Percentiles rank a stretch among this genome's conserved stretches.
phyloP scores from a whole-genome alignment of 2,888 invertebrate species.

The Achlya flavicornis region DNA sequence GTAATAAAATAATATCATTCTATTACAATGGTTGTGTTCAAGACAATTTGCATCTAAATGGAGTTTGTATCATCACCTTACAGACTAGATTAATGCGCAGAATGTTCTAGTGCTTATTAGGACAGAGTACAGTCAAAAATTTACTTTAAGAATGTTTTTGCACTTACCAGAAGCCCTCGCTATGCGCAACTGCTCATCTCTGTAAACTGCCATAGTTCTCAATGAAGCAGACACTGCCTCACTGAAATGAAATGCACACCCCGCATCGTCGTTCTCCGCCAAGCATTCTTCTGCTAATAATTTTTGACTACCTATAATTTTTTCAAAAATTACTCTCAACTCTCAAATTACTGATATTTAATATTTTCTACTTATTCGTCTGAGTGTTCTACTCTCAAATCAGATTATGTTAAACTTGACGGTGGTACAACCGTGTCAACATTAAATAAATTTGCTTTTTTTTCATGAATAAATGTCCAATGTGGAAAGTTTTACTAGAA shows the following conservation, averaged over 20 bases:
- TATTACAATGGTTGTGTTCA: too few relatives aligned
- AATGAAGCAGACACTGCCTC: constrained; percentile 72
- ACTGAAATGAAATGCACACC: constrained; percentile 72
- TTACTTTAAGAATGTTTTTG: background rate
- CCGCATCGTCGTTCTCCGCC: constrained; percentile 53
- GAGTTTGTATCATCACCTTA: too few relatives aligned
- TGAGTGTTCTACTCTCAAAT: too few relatives aligned
- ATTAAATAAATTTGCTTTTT: background rate
- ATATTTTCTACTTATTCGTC: too few relatives aligned
- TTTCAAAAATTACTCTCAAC: background rate
- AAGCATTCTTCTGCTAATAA: constrained; percentile 69
- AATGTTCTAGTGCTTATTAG: too few relatives aligned
- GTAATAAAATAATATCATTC: too few relatives aligned
- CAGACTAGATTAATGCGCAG: too few relatives aligned
- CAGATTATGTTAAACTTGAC: background rate
- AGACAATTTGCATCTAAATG: too few relatives aligned
- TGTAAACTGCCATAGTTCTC: constrained; percentile 71
- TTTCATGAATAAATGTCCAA: background rate
- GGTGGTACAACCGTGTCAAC: background rate
- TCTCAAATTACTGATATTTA: background rate
- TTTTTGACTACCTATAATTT: constrained; percentile 65
- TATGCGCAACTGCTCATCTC: constrained; percentile 76
- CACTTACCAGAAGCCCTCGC: constrained; percentile 54
- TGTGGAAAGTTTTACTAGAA: too few relatives aligned
- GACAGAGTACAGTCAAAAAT: too few relatives aligned